Base-by-base conservation (phyloP, 2,888 invertebrate species). In the Oasisia sp. region DNA sequence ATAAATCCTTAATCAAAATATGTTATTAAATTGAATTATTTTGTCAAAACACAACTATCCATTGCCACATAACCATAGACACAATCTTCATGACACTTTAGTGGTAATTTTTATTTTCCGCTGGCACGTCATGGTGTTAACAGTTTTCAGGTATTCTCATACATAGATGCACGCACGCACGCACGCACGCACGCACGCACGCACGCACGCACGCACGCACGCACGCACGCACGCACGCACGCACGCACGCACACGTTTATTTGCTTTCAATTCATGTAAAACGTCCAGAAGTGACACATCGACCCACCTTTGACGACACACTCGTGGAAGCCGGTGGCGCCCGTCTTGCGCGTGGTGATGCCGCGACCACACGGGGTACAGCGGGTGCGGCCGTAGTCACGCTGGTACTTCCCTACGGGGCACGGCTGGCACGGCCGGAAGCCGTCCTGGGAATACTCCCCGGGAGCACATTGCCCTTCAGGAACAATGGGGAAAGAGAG, bases 371-470 rank as follows among this genome's bases (percentile, higher is more conserved):
- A 96, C 0, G 95, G 92, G 27, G 94, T 92, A 93, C 96, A 96
- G 9, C 94, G 94, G 0, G 95, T 95, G n/a, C 96, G 94, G 7
- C 96, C 96, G 92, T 95, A 94, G 45, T 96, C 95, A 5, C 96
- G 94, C 94, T 96, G 96, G 94, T 96, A 96, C 14, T 95, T 95
- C 4, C 96, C 96, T 11, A 94, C 91, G 5, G 94, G 94, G 94
- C 97, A 97, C 2, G 95, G 94, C n/a, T 92, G 91, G 93, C 97
- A 97, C 0, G 96, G 96, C 92, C 95, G 94, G 89, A 95, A 93
- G 0, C 96, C 96, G 92, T 95, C 95, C n/a, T 93, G 92, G 4
- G 96, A 96, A 93, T 94, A 96, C 58, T 94, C 94, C 0, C 96
- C 96, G 8, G 96, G 95, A 7, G 94, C 94, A 94, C 96, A 96